Base-by-base conservation (phyloP, 2,888 invertebrate species). In the Ashinkailepas kermadecensis region DNA sequence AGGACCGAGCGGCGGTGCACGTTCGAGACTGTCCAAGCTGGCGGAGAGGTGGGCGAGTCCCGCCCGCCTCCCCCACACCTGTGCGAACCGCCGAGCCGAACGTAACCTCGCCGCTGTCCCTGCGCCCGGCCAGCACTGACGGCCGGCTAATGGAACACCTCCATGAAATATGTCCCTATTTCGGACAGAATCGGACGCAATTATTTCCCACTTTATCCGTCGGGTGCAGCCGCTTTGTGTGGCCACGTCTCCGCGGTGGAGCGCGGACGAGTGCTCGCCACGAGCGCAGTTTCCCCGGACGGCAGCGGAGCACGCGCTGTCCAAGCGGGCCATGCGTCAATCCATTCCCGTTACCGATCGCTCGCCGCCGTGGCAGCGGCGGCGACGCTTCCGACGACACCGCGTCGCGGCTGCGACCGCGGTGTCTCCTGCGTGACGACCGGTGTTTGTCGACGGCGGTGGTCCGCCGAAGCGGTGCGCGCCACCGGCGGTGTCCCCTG, bases 171-270 rank as follows among this genome's bases (percentile, higher is more conserved):
- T 74, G 15, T 15, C 8, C 54, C 74, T 54, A 39, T 54, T 74
- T 74, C 54, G 18, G 21, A 13, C 74, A 54, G 74, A 74, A 54
- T 74, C 23, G 74, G 54, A 9, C 54, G 39, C 9, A 74, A 74
- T 74, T 74, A 74, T 74, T 74, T 54, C 74, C 54, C 74, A 18
- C 39, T 74, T 54, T 74, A 74, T 74, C 13, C 54, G 74, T 15
- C 54, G 15, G 8, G 54, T 6, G 21, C 23, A 54, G 54, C 8
- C 74, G 74, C 74, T 74, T 74, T 74, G 74, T 74, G 74, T 74
- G 74, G 74, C 54, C 39, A 67, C 25, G 10, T 67, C 67, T 67
- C 67, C 25, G 67, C 67, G 12, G 25, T 11, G 39, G 39, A 39
- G 10, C 25, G 67, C n/a, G n/a, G 10, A 25, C 67, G 25, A 25